A percentile compares a stretch with the other conserved stretches of the same genome.
phyloP scores from a whole-genome alignment of 2,888 invertebrate genomes.

The Papilio demoleus region DNA sequence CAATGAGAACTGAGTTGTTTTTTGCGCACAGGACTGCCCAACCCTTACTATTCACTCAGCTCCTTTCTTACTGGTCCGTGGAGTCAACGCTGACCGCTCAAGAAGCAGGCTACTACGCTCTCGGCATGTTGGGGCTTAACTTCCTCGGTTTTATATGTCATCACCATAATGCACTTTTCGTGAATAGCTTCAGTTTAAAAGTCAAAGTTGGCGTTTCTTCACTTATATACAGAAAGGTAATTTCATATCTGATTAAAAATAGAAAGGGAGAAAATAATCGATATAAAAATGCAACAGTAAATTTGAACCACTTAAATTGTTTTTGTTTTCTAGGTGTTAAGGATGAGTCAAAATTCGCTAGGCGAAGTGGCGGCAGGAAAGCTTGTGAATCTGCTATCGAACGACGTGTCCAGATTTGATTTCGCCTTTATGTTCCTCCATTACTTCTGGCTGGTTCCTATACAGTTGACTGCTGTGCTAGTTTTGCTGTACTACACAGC shows the following conservation, averaged over 20 bases:
- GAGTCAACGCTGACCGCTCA: slow-evolving; percentile 58
- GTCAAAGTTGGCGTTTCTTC: slow-evolving; percentile 88
- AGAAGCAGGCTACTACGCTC: slow-evolving; percentile 84
- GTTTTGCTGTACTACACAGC: slow-evolving; percentile 67
- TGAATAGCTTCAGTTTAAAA: slow-evolving; percentile 86
- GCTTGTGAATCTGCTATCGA: slow-evolving; percentile 91
- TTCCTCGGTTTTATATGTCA: slow-evolving; percentile 83
- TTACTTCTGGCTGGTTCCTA: slow-evolving; percentile 90
- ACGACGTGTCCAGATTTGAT: slow-evolving; percentile 92
- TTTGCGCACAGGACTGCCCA: slow-evolving; percentile 72
- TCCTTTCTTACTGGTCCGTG: slow-evolving; percentile 81
- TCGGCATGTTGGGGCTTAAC: slow-evolving; percentile 76
- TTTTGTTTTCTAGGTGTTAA: slow-evolving; percentile 86
- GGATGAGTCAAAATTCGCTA: slow-evolving; percentile 88
- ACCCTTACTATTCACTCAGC: slow-evolving; percentile 79
- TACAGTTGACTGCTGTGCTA: slow-evolving; percentile 85
- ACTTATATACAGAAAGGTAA: slow-evolving; percentile 90
- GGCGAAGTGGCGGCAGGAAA: slow-evolving; percentile 88
- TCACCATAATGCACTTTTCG: slow-evolving; percentile 88
- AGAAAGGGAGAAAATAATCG: too few species aligned
- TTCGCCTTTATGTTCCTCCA: slow-evolving; percentile 88
- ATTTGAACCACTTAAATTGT: too few species aligned
- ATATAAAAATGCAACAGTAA: neutral
- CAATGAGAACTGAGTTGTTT: neutral
- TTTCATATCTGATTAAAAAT: slow-evolving; percentile 11